These are phyloP conservation scores for Crotophaga sulcirostris DNA, from an alignment of 2,113 vertebrate genomes.

Conservation along the genomic window DNA sequence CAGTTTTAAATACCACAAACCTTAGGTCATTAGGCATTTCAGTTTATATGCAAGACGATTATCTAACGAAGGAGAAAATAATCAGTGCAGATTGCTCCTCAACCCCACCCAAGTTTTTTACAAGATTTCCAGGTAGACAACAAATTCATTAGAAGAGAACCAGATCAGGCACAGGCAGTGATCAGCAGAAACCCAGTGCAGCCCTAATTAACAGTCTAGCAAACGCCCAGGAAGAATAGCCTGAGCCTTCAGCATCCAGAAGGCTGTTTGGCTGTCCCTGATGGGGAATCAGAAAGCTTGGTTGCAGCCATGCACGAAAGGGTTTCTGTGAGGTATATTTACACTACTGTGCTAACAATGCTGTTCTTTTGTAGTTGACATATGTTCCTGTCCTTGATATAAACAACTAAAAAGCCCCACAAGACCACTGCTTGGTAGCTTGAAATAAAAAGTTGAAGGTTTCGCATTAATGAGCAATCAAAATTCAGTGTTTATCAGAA, in stretches of 20 bases:
- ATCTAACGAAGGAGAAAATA: background rate
- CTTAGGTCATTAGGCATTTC: background rate
- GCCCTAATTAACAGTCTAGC: constrained; percentile 46
- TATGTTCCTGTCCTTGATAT: background rate
- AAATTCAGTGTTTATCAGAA: background rate
- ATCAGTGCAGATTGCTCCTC: background rate
- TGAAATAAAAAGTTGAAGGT: background rate
- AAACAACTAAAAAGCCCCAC: background rate
- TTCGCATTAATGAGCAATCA: constrained; percentile 7
- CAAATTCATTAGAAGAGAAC: constrained; percentile 32
- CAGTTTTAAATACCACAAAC: background rate
- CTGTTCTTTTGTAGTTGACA: background rate
- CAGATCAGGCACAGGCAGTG: background rate
- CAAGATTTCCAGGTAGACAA: constrained; percentile 46
- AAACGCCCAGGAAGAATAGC: background rate
- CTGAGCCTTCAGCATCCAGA: background rate
- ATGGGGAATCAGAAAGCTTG: background rate
- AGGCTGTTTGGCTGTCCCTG: background rate
- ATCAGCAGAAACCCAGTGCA: background rate
- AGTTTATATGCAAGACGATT: background rate
- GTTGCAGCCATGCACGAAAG: background rate
- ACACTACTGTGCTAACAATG: background rate
- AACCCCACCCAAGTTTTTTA: background rate
- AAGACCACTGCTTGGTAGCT: background rate
- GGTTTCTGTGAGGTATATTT: background rate